These are phyloP conservation scores for Enteromius afrohamiltoni DNA, from an alignment of 2,797 vertebrate genomes.

Conservation along the genomic window DNA sequence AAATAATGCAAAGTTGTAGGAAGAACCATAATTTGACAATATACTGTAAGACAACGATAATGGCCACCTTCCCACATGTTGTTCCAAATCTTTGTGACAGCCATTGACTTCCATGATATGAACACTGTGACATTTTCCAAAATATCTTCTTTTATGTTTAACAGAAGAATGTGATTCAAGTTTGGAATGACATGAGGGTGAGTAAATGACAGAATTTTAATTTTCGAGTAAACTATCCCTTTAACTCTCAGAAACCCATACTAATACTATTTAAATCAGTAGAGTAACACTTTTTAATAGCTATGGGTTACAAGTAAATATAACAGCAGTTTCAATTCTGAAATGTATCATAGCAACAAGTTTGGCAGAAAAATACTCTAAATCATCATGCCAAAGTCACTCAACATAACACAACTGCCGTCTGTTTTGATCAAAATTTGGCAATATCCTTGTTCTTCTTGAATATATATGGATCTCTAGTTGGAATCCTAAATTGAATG, in stretches of 20 bases:
- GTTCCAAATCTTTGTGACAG: not conserved
- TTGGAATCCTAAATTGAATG: not conserved
- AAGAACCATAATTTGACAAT: not conserved
- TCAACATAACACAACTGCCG: not conserved
- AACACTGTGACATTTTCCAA: not conserved
- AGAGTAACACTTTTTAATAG: not conserved
- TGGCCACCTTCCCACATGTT: not conserved
- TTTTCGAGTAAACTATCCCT: not conserved
- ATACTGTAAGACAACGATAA: not conserved
- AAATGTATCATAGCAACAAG: constrained; percentile 14
- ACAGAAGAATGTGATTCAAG: not conserved
- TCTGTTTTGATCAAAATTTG: constrained; percentile 11
- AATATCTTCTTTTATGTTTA: not conserved
- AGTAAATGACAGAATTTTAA: not conserved
- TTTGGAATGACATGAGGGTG: not conserved
- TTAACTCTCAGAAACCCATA: not conserved
- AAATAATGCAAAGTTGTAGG: not conserved
- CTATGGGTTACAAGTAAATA: not conserved
- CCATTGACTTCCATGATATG: not conserved
- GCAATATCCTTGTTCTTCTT: not conserved
- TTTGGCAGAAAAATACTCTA: not conserved
- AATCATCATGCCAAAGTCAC: constrained; percentile 1
- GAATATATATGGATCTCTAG: not conserved
- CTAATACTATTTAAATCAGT: not conserved
- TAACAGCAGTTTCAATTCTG: not conserved